These are phyloP conservation scores for Siniperca knerii DNA, from an alignment of 2,113 vertebrate genomes.

Conservation along the genomic window DNA sequence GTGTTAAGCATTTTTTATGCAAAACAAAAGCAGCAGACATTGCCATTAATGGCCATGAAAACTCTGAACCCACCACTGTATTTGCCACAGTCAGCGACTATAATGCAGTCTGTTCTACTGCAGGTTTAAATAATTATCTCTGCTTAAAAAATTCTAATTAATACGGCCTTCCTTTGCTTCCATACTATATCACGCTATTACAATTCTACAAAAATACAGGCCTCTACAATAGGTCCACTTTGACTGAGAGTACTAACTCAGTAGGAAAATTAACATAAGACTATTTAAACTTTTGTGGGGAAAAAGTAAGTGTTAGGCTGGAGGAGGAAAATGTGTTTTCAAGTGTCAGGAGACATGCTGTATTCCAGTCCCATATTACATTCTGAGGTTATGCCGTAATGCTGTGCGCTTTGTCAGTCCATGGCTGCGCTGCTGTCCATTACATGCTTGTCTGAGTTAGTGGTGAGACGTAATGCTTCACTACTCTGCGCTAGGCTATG, in stretches of 20 bases:
- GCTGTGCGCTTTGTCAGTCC: slow-evolving; percentile 31
- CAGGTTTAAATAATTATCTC: not conserved
- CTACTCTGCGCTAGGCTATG: slow-evolving; percentile 36
- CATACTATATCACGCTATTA: not conserved
- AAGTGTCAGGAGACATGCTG: slow-evolving; percentile 44
- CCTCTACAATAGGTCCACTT: not conserved
- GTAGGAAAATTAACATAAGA: slow-evolving; percentile 23
- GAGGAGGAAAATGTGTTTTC: slow-evolving; percentile 34
- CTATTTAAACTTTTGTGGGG: slow-evolving; percentile 19
- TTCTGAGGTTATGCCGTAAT: slow-evolving; percentile 33
- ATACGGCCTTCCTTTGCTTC: not conserved
- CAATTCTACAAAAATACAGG: not conserved
- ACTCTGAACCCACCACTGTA: not conserved
- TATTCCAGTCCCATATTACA: slow-evolving; percentile 27
- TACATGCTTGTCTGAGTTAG: slow-evolving; percentile 61
- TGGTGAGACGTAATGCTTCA: slow-evolving; percentile 48
- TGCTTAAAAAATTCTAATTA: not conserved
- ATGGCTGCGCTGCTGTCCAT: slow-evolving; percentile 50
- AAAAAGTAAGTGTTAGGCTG: slow-evolving; percentile 2
- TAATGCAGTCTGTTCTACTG: not conserved
- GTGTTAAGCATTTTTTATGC: not conserved
- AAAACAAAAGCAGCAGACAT: not conserved
- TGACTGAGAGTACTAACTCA: not conserved
- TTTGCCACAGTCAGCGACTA: not conserved
- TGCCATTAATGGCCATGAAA: not conserved